Base-by-base conservation (phyloP, 2,888 invertebrate genomes). In the Rhagophthalmus giganteus region DNA sequence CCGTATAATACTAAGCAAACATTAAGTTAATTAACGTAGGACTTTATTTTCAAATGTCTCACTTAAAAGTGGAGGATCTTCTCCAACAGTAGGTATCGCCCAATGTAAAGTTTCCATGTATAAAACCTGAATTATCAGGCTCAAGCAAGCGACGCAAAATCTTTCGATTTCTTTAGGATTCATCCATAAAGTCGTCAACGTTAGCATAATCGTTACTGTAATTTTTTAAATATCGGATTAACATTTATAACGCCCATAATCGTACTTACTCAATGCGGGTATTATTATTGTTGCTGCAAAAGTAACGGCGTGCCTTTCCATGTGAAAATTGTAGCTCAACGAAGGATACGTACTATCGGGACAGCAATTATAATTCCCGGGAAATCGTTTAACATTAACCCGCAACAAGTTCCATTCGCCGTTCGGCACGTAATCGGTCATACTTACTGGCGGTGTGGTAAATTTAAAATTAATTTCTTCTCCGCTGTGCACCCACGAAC, bases 401-500 rank as follows among this genome's bases (percentile, higher is more conserved):
- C 74, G 66, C 16, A 77, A 53, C 27, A 87, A 64, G 34, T 78
- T 74, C 86, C 86, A 87, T 33, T 80, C 79, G 0, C 80, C 80
- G 13, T 82, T 83, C 27, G 78, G 72, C 46, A 77, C 72, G 49
- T 76, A 79, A 46, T 80, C 79, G 0, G 76, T 74, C 44, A 58
- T 48, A 14, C 55, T 54, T 1, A 70, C 48, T 1, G 54, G 14
- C 8, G 13, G 20, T 2, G 64, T 44, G 4, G 33, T 57, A 4
- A 66, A 28, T 47, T 72, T 76, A 41, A 76, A 79, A 61, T 82
- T 78, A 0, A 87, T 71, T 66, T 85, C 83, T 69, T 85, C 82
- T 1, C 83, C 84, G 2, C 78, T 78, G 59, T 85, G 80, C 63
- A 81, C 77, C 86, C 86, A 86, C 0, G 86, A 83, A 7, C 86